Conservation (phyloP, 1,140 invertebrate species). For the Teleopsis dalmanni region DNA sequence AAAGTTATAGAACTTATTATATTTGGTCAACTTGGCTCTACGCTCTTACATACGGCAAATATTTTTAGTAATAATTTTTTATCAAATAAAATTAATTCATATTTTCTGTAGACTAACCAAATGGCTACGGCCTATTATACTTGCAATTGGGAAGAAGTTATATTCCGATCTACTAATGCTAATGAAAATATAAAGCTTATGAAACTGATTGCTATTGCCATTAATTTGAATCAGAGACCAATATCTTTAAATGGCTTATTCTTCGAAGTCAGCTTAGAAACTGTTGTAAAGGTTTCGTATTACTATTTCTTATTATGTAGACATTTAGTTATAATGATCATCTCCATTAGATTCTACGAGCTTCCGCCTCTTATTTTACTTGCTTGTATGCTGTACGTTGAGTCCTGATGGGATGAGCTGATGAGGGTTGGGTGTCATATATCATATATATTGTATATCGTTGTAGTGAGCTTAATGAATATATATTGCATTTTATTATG, state of each 20-base stretch:
- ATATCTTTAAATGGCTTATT: slow-evolving; percentile 32
- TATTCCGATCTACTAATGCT: slow-evolving; percentile 23
- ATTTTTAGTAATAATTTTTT: neutral
- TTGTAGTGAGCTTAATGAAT: too few species aligned
- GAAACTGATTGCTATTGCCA: slow-evolving; percentile 26
- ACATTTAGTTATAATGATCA: neutral
- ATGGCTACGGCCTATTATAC: slow-evolving; percentile 27
- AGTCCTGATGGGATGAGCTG: too few species aligned
- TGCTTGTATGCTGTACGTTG: slow-evolving; percentile 8
- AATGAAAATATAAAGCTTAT: slow-evolving; percentile 25
- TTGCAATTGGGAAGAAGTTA: slow-evolving; percentile 25
- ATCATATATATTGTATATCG: too few species aligned
- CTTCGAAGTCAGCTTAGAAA: slow-evolving; percentile 27
- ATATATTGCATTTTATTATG: too few species aligned
- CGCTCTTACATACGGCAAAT: slow-evolving; percentile 6
- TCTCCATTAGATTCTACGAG: slow-evolving; percentile 8
- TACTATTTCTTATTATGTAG: neutral
- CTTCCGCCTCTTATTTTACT: slow-evolving; percentile 10
- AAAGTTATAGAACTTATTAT: slow-evolving; percentile 12
- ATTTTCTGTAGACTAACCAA: slow-evolving; percentile 19
- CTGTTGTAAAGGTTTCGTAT: slow-evolving; percentile 13
- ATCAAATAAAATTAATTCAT: neutral
- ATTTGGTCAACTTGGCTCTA: slow-evolving; percentile 8
- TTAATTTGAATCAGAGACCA: slow-evolving; percentile 29
- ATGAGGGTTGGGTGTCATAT: too few species aligned